These are phyloP conservation scores for Onthophagus taurus DNA, from an alignment of 1,140 invertebrate species.

Conservation along the genomic window DNA sequence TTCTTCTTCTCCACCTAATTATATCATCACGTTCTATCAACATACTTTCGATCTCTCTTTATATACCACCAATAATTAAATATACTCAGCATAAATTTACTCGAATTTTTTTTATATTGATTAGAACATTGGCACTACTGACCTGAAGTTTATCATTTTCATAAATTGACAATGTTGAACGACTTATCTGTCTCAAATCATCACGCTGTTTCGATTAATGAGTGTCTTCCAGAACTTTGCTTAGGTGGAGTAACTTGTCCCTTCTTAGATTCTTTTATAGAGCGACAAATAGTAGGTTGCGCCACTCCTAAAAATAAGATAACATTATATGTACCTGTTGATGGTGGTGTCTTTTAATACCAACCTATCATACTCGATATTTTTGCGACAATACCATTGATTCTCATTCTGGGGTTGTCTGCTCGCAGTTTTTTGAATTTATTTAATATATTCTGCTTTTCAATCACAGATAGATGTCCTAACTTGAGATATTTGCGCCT, in stretches of 20 bases:
- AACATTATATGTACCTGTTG: neutral
- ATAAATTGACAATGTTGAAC: too few species aligned
- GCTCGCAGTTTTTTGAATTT: neutral
- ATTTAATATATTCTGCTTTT: neutral
- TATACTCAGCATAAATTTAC: too few species aligned
- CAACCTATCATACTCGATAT: neutral
- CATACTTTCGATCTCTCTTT: too few species aligned
- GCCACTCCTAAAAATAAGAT: slow-evolving; percentile 1
- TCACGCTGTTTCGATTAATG: too few species aligned
- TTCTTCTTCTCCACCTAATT: neutral
- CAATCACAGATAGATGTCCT: neutral
- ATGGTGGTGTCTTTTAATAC: neutral
- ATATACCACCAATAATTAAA: too few species aligned
- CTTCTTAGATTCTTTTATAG: neutral
- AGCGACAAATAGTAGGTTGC: neutral
- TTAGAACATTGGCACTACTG: too few species aligned
- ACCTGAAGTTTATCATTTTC: too few species aligned
- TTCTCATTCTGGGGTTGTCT: neutral
- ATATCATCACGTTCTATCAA: slow-evolving; percentile 1
- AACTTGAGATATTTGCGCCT: neutral
- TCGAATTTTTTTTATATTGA: too few species aligned
- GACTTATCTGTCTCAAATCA: too few species aligned
- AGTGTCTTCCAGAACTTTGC: neutral
- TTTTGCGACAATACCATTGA: neutral
- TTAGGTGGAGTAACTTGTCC: slow-evolving; percentile 1